These are phyloP conservation scores for Eueremaeus valkanovi DNA, from an alignment of 2,888 invertebrate genomes.

Conservation along the genomic window DNA sequence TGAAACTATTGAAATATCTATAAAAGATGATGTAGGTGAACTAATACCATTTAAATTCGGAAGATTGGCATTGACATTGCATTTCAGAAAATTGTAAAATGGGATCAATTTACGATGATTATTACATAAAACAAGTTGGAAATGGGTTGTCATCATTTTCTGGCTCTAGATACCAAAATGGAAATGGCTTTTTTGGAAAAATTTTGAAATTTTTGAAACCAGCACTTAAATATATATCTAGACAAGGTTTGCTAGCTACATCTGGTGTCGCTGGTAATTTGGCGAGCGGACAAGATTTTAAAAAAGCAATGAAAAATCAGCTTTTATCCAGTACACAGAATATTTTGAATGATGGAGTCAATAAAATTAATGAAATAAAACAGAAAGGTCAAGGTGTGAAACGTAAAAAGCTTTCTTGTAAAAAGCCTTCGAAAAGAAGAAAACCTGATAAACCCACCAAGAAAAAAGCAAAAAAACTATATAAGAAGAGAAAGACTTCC, in stretches of 20 bases:
- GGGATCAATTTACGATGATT: neutral
- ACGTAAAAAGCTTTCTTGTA: neutral
- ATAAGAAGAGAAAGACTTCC: neutral
- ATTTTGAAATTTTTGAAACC: constrained; percentile 7
- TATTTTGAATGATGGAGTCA: neutral
- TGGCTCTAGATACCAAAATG: neutral
- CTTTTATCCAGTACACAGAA: neutral
- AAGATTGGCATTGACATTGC: neutral
- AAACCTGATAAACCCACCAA: too few species aligned
- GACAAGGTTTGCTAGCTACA: neutral
- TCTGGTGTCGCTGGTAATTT: neutral
- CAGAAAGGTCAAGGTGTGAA: neutral
- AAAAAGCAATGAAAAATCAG: neutral
- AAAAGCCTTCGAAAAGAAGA: neutral
- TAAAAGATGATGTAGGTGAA: constrained; percentile 21
- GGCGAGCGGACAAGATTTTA: neutral
- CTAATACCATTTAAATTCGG: constrained; percentile 25
- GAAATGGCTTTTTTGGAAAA: constrained; percentile 8
- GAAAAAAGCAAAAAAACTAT: neutral
- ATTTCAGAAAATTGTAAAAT: constrained; percentile 33
- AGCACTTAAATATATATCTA: neutral
- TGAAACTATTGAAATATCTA: constrained; percentile 24
- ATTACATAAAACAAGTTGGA: neutral
- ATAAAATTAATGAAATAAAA: neutral
- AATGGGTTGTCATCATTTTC: neutral